These are phyloP conservation scores for Caenorhabditis virilis DNA, from an alignment of 2,888 invertebrate genomes.

Conservation along the genomic window DNA sequence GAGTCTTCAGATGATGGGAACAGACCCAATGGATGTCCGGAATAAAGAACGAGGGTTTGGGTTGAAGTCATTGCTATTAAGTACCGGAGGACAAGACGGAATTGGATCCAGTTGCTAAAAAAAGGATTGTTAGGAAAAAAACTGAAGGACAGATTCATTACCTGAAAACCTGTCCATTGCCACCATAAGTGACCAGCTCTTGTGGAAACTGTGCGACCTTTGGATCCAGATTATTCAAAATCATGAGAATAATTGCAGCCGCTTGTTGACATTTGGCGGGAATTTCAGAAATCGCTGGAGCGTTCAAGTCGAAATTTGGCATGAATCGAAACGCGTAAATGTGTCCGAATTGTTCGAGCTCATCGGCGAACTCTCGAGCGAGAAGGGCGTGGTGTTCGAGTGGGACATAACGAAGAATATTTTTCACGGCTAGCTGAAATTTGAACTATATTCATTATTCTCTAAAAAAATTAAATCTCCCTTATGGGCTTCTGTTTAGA, in stretches of 20 bases:
- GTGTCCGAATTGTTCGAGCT: conserved; percentile 74
- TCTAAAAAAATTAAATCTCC: neutral
- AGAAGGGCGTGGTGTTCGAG: conserved; percentile 70
- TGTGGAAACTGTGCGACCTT: conserved; percentile 75
- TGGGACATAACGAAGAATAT: conserved; percentile 75
- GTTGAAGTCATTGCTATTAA: conserved; percentile 73
- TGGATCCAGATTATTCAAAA: conserved; percentile 76
- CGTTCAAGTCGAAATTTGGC: conserved; percentile 59
- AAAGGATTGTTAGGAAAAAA: no score
- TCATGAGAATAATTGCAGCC: conserved; percentile 75
- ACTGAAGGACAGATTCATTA: neutral
- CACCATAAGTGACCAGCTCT: conserved; percentile 76
- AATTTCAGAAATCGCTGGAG: conserved; percentile 54
- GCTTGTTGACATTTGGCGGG: conserved; percentile 67
- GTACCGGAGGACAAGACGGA: conserved; percentile 74
- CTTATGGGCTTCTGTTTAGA: neutral
- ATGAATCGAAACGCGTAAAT: conserved; percentile 75
- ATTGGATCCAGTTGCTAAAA: conserved; percentile 75
- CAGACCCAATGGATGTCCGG: conserved; percentile 75
- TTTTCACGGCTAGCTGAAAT: conserved; percentile 73
- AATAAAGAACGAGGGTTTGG: conserved; percentile 75
- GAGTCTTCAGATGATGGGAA: conserved; percentile 72
- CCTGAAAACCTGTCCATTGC: conserved; percentile 75
- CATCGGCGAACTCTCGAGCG: conserved; percentile 72
- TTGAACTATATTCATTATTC: neutral